These are phyloP conservation scores for Scaptomyza hsui DNA, from an alignment of 1,140 invertebrate species.

Conservation along the genomic window DNA sequence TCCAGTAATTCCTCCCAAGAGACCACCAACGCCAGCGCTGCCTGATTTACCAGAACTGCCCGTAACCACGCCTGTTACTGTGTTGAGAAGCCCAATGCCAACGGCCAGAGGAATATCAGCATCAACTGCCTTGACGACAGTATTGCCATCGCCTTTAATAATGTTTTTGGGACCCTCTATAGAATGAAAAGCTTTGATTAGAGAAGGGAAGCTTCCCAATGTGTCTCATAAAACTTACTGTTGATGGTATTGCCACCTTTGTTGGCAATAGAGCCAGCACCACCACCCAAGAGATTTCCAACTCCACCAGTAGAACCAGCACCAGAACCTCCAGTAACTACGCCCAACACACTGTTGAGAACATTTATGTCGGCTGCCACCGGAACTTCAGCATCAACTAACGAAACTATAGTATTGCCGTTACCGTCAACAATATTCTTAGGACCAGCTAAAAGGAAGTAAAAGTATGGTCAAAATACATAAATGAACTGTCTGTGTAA, in stretches of 20 bases:
- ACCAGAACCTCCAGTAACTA: not conserved
- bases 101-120: not conserved
- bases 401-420: not conserved
- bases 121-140: not conserved
- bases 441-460: too few relatives aligned
- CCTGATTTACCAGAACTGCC: not conserved
- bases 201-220: too few relatives aligned
- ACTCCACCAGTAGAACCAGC: not conserved
- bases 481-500: too few relatives aligned
- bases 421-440: not conserved
- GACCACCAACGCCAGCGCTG: not conserved
- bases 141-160: not conserved
- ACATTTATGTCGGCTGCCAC: not conserved
- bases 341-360: not conserved
- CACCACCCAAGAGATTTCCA: too few relatives aligned
- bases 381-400: not conserved
- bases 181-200: too few relatives aligned
- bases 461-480: too few relatives aligned
- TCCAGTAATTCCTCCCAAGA: not conserved
- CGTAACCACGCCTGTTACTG: not conserved
- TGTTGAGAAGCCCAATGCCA: not conserved
- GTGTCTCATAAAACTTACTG: too few relatives aligned
- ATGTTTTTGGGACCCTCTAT: not conserved
- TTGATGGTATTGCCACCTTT: slow-evolving; percentile 35
- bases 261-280: too few relatives aligned